Evolutionary conservation across 2,113 vertebrate genomes (phyloP), one percentile per base, ranked within the genome.

Genomic region (Dasyurus viverrinus): DNA sequence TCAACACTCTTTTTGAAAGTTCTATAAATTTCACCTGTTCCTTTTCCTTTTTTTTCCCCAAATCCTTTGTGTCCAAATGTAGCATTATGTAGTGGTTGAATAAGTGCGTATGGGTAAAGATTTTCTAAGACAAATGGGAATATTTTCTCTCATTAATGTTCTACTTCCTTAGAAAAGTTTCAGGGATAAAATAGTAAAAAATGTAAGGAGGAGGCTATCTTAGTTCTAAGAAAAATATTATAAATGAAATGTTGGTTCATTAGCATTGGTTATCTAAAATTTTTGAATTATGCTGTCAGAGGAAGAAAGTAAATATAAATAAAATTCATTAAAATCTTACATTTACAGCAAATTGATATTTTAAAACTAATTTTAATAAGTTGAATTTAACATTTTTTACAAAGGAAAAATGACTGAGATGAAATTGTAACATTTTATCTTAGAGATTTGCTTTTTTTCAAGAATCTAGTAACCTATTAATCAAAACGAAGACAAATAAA

Each of bases 211-310:
- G 25, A 94, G 90, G 30, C 25, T 53, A 91, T 94, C 95, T 94
- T 95, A 96, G 54, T 93, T 93, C 91, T 91, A 90, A 96, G 92
- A 84, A 91, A 94, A 92, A 0, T 89, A 30, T 90, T 96, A 26
- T 24, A 92, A 97, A 92, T 53, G 92, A 96, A 95, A 57, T 91
- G 24, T 24, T 30, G 92, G 55, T 25, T 95, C 89, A 54, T 90
- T 89, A 89, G 54, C 84, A 93, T 96, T 95, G 27, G 48, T 36
- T 93, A 91, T 91, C 46, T 57, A 2, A 26, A 53, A 68, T 95
- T 94, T 46, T 42, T 92, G 93, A 92, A 68, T 52, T 89, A 11
- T 25, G 1, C 53, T 93, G 22, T 52, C 12, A 94, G 47, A 92
- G 90, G 57, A 96, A 93, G 57, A 14, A 94, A 94, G 93, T 55